phyloP scores from a whole-genome alignment of 2,113 vertebrate species.

The Hylia prasina region DNA sequence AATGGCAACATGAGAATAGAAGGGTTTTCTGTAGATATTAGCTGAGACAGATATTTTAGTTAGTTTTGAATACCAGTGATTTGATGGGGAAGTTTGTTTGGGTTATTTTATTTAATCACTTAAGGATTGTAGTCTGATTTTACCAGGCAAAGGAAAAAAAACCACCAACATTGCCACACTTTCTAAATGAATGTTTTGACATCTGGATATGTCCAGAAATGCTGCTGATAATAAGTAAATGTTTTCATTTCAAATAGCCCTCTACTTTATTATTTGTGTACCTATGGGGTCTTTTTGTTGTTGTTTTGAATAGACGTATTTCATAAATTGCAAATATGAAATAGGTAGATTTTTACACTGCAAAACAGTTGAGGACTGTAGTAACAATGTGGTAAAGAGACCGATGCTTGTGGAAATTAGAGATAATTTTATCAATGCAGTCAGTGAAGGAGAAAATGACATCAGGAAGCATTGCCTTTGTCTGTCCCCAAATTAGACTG shows the following conservation, averaged over 20 bases:
- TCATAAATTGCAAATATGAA: not conserved
- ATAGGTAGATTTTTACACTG: not conserved
- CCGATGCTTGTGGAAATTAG: not conserved
- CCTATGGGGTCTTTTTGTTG: not conserved
- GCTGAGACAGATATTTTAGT: not conserved
- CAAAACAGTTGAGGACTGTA: not conserved
- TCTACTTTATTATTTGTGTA: not conserved
- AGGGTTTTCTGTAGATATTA: not conserved
- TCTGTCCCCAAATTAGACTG: not conserved
- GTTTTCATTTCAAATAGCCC: not conserved
- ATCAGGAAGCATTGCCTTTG: not conserved
- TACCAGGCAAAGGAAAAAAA: not conserved
- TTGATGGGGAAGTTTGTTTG: not conserved
- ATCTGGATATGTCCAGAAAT: not conserved
- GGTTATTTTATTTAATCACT: not conserved
- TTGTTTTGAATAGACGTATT: not conserved
- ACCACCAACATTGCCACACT: not conserved
- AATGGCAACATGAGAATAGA: not conserved
- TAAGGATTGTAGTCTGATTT: not conserved
- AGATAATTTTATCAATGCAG: constrained; percentile 29
- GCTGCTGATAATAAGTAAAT: not conserved
- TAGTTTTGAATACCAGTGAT: not conserved
- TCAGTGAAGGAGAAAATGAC: constrained; percentile 25
- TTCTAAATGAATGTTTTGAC: not conserved
- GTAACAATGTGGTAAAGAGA: not conserved